phyloP scores from a whole-genome alignment of 2,888 invertebrate genomes.

The Acheta domesticus region DNA sequence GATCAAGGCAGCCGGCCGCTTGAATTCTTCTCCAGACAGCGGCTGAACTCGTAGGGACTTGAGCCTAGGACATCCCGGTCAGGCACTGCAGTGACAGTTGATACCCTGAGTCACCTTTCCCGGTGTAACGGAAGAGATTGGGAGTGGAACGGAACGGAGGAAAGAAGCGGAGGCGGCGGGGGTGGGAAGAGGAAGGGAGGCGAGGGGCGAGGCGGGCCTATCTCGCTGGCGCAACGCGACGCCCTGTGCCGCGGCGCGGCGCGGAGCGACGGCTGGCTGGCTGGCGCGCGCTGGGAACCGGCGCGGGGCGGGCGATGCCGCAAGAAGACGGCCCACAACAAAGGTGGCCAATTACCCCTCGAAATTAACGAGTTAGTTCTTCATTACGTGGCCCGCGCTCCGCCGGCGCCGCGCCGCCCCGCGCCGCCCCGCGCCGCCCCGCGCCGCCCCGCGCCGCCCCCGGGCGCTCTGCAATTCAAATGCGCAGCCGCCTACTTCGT shows the following conservation, averaged over 20 bases:
- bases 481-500: background rate
- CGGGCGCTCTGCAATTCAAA: background rate
- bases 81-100: too few species aligned
- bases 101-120: too few species aligned
- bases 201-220: background rate
- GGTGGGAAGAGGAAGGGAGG: background rate
- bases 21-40: too few species aligned
- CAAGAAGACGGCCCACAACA: slow-evolving; percentile 2
- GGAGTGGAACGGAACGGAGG: too few species aligned
- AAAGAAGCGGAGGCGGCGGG: too few species aligned
- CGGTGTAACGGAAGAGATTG: too few species aligned
- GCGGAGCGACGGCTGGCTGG: too few species aligned
- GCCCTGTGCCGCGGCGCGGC: background rate
- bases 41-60: too few species aligned
- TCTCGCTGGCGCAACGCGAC: background rate
- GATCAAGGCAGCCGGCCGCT: too few species aligned
- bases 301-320: background rate
- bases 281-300: too few species aligned
- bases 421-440: too few species aligned
- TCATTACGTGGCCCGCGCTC: background rate
- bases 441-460: background rate
- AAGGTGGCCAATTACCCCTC: background rate
- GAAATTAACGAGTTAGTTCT: slow-evolving; percentile 9
- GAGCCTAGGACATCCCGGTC: too few species aligned
- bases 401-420: background rate